Evolutionary conservation across 2,888 invertebrate species (phyloP).

Genomic region (Cremastinae sp.): DNA sequence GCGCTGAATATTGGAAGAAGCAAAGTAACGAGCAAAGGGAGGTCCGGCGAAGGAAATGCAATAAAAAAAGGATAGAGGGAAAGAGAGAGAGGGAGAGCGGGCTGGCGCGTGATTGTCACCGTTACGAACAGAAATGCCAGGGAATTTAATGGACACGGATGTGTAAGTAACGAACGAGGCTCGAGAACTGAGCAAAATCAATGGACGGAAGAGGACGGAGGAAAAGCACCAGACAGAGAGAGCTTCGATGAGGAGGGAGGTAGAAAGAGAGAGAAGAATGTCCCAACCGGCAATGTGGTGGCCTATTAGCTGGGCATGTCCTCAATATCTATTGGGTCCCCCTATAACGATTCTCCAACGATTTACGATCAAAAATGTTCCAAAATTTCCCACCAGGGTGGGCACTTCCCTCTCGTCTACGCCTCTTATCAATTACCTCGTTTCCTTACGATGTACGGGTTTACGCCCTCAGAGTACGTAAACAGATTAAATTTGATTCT

Average conservation of each 20-base stretch:
- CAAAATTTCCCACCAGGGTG: conserved; percentile 38
- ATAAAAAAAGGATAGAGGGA: conserved; percentile 55
- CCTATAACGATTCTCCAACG: conserved; percentile 48
- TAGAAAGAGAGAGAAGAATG: conserved; percentile 42
- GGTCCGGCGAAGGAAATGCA: conserved; percentile 39
- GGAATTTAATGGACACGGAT: conserved; percentile 28
- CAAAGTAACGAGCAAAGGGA: conserved; percentile 54
- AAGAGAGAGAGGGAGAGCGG: too few relatives aligned
- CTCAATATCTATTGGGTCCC: conserved; percentile 32
- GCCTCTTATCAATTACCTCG: conserved; percentile 69
- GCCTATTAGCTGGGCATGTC: conserved; percentile 54
- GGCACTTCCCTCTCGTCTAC: conserved; percentile 13
- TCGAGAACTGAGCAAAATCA: conserved; percentile 42
- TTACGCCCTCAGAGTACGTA: conserved; percentile 47
- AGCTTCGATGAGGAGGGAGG: too few relatives aligned
- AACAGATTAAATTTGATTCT: conserved; percentile 66
- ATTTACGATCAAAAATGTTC: conserved; percentile 45
- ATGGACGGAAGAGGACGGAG: conserved; percentile 39
- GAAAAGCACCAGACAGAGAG: conserved; percentile 32
- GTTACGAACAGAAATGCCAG: conserved; percentile 30
- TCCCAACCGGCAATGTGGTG: conserved; percentile 36
- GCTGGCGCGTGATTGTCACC: conserved; percentile 39
- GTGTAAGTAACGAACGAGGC: conserved; percentile 34
- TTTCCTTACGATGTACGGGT: conserved; percentile 38
- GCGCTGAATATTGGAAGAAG: conserved; percentile 53